A percentile compares a stretch with the other conserved stretches of the same genome.
Conservation (phyloP, 2,888 invertebrate genomes). For the Cosmorhoe ocellata region DNA sequence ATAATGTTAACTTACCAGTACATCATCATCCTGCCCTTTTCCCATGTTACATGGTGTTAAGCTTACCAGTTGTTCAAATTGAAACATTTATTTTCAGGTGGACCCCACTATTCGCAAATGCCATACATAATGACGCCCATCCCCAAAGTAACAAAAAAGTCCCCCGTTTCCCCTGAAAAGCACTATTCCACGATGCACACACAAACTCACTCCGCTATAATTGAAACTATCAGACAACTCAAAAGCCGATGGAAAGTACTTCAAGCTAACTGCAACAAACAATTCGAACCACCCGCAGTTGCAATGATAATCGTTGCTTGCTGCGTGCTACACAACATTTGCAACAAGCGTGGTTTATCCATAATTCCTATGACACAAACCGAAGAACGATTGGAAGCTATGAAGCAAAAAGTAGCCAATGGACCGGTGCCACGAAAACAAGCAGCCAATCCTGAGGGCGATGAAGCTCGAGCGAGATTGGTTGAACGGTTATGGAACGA, state of each 20-base stretch:
- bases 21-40: too few species aligned
- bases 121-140: constrained; percentile 70
- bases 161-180: constrained; percentile 69
- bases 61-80: too few species aligned
- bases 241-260: constrained; percentile 73
- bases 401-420: constrained; percentile 76
- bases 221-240: constrained; percentile 68
- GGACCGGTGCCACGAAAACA: constrained; percentile 62
- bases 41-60: too few species aligned
- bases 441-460: constrained; percentile 52
- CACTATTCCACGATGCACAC: constrained; percentile 65
- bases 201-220: constrained; percentile 52
- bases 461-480: constrained; percentile 49
- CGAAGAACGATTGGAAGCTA: constrained; percentile 65
- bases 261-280: constrained; percentile 70
- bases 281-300: constrained; percentile 64
- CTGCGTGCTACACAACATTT: constrained; percentile 67
- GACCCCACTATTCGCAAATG: constrained; percentile 65
- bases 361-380: constrained; percentile 61
- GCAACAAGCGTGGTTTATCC: constrained; percentile 53
- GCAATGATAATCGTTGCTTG: constrained; percentile 66
- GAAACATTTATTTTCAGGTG: constrained; percentile 53
- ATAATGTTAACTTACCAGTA: too few species aligned
- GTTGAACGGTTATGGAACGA: constrained; percentile 67
- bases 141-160: constrained; percentile 70